Base-by-base conservation (phyloP, 2,113 vertebrate species). In the Nyctereutes procyonoides region DNA sequence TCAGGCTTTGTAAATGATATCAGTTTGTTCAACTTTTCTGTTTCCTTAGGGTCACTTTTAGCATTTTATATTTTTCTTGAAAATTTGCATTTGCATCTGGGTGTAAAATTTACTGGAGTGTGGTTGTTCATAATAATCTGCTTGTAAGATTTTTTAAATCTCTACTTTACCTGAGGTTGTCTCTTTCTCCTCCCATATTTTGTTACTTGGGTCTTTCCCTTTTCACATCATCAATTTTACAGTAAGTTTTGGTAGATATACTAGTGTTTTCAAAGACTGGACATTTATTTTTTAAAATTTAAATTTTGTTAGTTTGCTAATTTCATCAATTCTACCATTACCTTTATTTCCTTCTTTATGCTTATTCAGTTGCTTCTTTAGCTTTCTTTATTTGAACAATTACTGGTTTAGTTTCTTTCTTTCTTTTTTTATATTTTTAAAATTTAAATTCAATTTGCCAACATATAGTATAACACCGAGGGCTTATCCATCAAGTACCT, bases 371-470 rank as follows among this genome's bases (percentile, higher is more conserved):
- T 62, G n/a, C 28, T 63, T 86, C 0, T 48, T 86, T 56, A 74
- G 20, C 55, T 81, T 96, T 63, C 80, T 94, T 90, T 81, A 80
- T 13, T 56, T 83, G n/a, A 56, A 73, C 24, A 60, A 84, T 89
- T n/a, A 80, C 24, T 55, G 62, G 28, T 60, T 58, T 58, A 48
- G 22, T 79, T 93, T 90, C 24, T 90, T 87, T 71, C 26, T 76
- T 83, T 86, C 43, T 8, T 43, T 43, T 43, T 43, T 43, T 43
- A 43, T 43, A 43, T 43, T 43, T 43, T 43, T 43, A 43, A 43
- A 43, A 7, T 43, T 43, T 43, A 43, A 43, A 43, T 43, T 43
- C 43, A 43, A 43, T 43, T 43, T 43, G 43, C 43, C 43, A 43
- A 43, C 43, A 43, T 43, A 43, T 43, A 43, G 7, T 43, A 7